These are phyloP conservation scores for Polyploca ridens DNA, from an alignment of 2,888 invertebrate genomes.

Conservation along the genomic window DNA sequence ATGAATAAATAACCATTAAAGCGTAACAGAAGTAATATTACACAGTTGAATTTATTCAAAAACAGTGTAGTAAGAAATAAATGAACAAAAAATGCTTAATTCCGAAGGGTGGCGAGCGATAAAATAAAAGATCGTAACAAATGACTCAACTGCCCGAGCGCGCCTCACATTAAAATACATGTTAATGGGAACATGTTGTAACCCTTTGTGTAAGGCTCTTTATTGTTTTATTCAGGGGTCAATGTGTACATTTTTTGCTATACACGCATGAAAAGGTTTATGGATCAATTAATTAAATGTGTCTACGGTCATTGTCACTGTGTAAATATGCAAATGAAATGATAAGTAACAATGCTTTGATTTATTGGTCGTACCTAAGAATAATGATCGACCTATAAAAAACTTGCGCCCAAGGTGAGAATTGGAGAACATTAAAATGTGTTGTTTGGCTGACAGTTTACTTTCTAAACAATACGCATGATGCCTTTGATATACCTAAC, in stretches of 20 bases:
- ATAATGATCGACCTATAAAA: conserved; percentile 66
- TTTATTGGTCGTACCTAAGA: conserved; percentile 59
- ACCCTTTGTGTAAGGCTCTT: conserved; percentile 76
- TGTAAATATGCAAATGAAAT: conserved; percentile 80
- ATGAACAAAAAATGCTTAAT: conserved; percentile 48
- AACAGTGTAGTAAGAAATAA: conserved; percentile 32
- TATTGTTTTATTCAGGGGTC: conserved; percentile 82
- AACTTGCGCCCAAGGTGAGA: conserved; percentile 71
- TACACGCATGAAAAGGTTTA: conserved; percentile 75
- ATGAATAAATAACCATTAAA: neutral
- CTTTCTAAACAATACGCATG: conserved; percentile 49
- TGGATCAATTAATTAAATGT: conserved; percentile 84
- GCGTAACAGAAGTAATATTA: neutral
- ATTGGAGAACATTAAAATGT: conserved; percentile 50
- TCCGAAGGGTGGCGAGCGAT: conserved; percentile 50
- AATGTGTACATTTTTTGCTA: conserved; percentile 72
- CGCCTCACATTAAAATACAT: conserved; percentile 71
- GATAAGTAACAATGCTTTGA: conserved; percentile 75
- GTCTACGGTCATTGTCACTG: conserved; percentile 80
- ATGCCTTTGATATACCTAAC: conserved; percentile 32
- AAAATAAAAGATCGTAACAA: conserved; percentile 74
- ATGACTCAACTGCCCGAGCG: conserved; percentile 73
- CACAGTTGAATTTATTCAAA: neutral
- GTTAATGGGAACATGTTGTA: conserved; percentile 76
- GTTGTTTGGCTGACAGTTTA: conserved; percentile 44